Evolutionary conservation across 2,797 vertebrate genomes (phyloP), one percentile per base, ranked within the genome.

Genomic region (Tamandua tetradactyla): DNA sequence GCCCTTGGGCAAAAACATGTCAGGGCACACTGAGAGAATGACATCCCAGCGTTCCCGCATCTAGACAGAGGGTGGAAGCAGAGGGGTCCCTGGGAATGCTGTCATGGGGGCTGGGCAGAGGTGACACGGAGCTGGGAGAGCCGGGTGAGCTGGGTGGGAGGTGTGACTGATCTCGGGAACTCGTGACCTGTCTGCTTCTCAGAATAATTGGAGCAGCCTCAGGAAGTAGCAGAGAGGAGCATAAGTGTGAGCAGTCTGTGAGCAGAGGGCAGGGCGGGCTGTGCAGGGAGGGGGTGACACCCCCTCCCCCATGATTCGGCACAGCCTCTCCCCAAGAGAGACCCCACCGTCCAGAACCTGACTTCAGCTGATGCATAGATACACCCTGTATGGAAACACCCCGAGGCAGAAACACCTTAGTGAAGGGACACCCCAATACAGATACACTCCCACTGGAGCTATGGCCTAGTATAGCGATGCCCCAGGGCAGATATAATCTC

Each of bases 131-230:
- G n/a, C 89, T 69, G 74, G 30, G 66, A 74, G 85, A 81, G 42
- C 82, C 66, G 57, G 66, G n/a, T 27, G 30, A 32, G 71, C 75
- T 10, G 5, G 9, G 22, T 62, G 40, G 81, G 78, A 92, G 89
- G 95, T 97, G 95, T 96, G 96, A 96, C 68, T 57, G 59, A 87
- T 90, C 49, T 81, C 22, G n/a, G 49, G 74, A 94, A 72, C 97
- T 95, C 93, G 95, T 97, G 96, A 97, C 96, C 89, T 30, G 81
- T 52, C 91, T 69, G 44, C 64, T 87, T 82, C 95, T 96, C 82
- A 59, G 94, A 91, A 93, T 95, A 97, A 93, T 66, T 76, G 40
- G 84, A 92, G 75, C 95, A 92, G 87, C 42, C 0, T 37, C 96
- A 90, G 96, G 96, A 97, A 95, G 95, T 94, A 25, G 57, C 91